Base-by-base conservation (phyloP, 2,888 invertebrate species). In the Tricholauxania praeusta region DNA sequence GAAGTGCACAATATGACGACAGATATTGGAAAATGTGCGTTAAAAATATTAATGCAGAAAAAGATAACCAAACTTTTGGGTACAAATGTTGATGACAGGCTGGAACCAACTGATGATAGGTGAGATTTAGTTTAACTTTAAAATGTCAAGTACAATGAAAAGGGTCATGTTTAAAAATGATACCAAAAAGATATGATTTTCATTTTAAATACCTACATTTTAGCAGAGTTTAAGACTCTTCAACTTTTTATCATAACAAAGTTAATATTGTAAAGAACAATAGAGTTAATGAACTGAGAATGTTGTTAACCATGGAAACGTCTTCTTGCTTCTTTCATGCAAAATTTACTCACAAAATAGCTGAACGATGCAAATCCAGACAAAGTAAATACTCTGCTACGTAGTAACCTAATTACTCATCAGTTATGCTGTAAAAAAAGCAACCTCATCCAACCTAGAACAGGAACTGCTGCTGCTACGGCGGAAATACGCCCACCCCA, bases 331-430 rank as follows among this genome's bases (percentile, higher is more conserved):
- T 19, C 17, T 47, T 39, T 48, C 15, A 28, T 28, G 19, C 19
- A 57, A 14, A 32, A 51, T 17, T 10, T 22, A 51, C 65, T 64
- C 51, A 28, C 64, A n/a, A 55, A 55, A 51, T 55, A 47, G 22
- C 69, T 48, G 51, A 48, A 57, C 57, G 32, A 17, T 48, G 48
- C 47, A 68, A 48, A 68, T 59, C 39, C 28, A 69, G 51, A 47
- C 59, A 57, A 14, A 39, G 39, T 39, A 48, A 14, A 19, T 17
- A 57, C 12, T 60, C 60, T 12, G 52, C 12, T 66, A 39, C 28
- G 47, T 19, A 51, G 70, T 70, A 63, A 70, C 70, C 70, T 53
- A 70, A 70, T 70, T 70, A 62, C 63, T 63, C 70, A 52, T 63
- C 60, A 8, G 32, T 28, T 17, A 22, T 51, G 32, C 49, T 12